Conservation (phyloP, 2,113 vertebrate genomes). For the Leucopternis melanops region DNA sequence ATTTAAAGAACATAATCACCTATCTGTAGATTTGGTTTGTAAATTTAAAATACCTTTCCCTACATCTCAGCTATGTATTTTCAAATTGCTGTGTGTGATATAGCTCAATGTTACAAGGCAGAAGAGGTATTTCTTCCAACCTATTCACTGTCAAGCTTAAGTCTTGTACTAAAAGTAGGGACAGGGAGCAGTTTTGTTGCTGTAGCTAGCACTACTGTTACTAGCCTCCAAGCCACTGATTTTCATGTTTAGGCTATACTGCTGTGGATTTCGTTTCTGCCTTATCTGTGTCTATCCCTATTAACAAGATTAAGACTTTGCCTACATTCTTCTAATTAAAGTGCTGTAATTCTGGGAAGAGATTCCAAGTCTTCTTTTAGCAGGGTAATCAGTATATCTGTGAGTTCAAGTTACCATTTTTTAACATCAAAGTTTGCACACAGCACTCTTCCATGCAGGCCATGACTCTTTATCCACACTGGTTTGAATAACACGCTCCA, state of each 20-base stretch:
- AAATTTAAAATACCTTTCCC: not conserved
- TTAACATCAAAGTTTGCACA: not conserved
- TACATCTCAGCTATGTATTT: not conserved
- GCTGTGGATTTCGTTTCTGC: not conserved
- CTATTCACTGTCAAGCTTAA: not conserved
- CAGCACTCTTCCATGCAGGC: not conserved
- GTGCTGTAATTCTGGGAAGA: not conserved
- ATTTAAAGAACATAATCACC: not conserved
- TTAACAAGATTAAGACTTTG: slow-evolving; percentile 23
- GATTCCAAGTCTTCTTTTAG: not conserved
- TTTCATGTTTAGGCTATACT: not conserved
- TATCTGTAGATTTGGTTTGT: not conserved
- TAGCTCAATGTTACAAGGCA: not conserved
- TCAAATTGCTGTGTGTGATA: not conserved
- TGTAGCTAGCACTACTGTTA: not conserved
- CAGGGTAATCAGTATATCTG: not conserved
- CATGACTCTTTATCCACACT: not conserved
- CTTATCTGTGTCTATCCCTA: not conserved
- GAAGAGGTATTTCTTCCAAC: not conserved
- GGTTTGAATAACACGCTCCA: not conserved
- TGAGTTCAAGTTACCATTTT: not conserved
- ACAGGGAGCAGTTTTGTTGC: not conserved
- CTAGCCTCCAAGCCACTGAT: not conserved
- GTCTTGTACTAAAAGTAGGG: not conserved
- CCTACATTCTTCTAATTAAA: slow-evolving; percentile 37